These are phyloP conservation scores for Rambutsinella grinnellia DNA, from an alignment of 2,888 invertebrate species.

Conservation along the genomic window DNA sequence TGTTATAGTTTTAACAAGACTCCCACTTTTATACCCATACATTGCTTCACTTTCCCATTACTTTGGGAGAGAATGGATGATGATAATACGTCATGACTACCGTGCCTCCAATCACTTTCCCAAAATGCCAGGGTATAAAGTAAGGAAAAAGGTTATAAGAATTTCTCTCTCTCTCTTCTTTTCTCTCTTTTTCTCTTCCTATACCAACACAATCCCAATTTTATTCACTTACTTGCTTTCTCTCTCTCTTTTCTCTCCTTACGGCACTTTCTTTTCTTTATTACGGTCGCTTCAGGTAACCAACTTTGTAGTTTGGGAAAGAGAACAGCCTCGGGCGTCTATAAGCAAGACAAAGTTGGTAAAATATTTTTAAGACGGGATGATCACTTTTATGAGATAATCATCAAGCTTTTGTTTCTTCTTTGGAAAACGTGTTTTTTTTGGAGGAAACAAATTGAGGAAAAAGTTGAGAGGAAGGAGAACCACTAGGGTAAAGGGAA, in stretches of 20 bases:
- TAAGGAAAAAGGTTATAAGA: neutral
- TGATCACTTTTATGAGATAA: too few species aligned
- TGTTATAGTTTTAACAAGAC: too few species aligned
- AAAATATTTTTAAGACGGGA: too few species aligned
- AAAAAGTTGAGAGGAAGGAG: too few species aligned
- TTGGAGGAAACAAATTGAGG: too few species aligned
- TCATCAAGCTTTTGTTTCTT: too few species aligned
- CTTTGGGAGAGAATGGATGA: conserved; percentile 47
- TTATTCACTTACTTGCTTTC: conserved; percentile 31
- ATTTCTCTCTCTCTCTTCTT: neutral
- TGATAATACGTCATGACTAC: conserved; percentile 48
- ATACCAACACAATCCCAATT: too few species aligned
- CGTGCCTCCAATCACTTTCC: conserved; percentile 44
- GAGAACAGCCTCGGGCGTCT: neutral
- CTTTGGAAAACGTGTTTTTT: too few species aligned
- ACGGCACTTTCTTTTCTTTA: conserved; percentile 24
- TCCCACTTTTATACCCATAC: too few species aligned
- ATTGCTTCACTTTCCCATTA: conserved; percentile 44
- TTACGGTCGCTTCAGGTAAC: conserved; percentile 32
- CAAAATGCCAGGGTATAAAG: neutral
- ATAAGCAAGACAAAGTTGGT: too few species aligned
- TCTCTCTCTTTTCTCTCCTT: conserved; percentile 27
- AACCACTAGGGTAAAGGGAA: too few species aligned
- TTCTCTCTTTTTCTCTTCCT: too few species aligned
- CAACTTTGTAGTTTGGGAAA: conserved; percentile 13